Percentiles rank a stretch among this genome's conserved stretches.
Conservation (phyloP, 2,888 invertebrate species). For the Megastigmus dorsalis region DNA sequence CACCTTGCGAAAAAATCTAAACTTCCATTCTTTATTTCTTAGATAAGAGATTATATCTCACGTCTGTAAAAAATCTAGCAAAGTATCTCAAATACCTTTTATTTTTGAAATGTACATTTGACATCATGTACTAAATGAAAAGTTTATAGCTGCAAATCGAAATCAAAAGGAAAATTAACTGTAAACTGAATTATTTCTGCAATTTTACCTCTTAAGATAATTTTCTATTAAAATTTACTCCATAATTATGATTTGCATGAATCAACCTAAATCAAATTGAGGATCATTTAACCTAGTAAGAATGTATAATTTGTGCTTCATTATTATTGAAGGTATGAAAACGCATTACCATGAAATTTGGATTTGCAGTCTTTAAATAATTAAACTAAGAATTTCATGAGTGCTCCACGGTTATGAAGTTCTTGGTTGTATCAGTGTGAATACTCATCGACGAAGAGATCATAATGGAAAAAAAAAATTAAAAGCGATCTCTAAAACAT, state of each 20-base stretch:
- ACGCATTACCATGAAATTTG: no score
- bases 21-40: neutral
- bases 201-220: neutral
- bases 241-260: no score
- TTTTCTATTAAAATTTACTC: neutral
- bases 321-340: no score
- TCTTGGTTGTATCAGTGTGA: slow-evolving; percentile 9
- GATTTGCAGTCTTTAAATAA: no score
- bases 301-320: no score
- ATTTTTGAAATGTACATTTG: neutral
- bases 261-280: no score
- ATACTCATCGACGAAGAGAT: neutral
- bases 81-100: neutral
- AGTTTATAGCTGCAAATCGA: slow-evolving; percentile 15
- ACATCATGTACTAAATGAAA: neutral
- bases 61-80: neutral
- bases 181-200: neutral
- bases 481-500: neutral
- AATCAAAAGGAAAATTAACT: neutral
- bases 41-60: neutral
- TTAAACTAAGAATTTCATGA: no score
- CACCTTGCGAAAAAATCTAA: slow-evolving; percentile 24
- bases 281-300: no score
- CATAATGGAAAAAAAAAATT: neutral
- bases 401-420: neutral